Conservation (phyloP, 2,888 invertebrate genomes). For the Drosophila pseudotakahashii region DNA sequence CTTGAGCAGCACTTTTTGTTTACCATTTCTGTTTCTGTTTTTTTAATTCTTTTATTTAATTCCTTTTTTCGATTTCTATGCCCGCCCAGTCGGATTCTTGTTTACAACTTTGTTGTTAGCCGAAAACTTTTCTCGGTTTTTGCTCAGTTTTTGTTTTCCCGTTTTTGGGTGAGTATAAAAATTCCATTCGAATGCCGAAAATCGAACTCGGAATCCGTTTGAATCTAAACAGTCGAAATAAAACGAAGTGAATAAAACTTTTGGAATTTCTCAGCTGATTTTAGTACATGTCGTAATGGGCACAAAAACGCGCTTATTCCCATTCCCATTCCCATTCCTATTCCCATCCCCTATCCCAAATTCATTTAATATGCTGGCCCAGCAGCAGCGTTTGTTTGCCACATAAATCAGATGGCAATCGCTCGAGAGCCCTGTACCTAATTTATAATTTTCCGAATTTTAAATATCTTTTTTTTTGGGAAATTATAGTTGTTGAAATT, state of each 20-base stretch:
- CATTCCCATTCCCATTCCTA: background rate
- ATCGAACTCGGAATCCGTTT: conserved; percentile 5
- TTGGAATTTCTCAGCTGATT: conserved; percentile 62
- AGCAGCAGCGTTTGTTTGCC: background rate
- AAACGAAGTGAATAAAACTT: conserved; percentile 62
- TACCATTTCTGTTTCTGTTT: conserved; percentile 31
- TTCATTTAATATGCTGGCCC: background rate
- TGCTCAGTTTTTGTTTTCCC: conserved; percentile 9
- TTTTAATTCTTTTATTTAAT: conserved; percentile 9
- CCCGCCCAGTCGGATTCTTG: conserved; percentile 24
- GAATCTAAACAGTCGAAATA: conserved; percentile 41
- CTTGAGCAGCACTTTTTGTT: conserved; percentile 26
- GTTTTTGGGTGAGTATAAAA: conserved; percentile 33
- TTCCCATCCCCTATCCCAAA: background rate
- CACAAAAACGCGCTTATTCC: background rate
- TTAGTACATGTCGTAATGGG: conserved; percentile 29
- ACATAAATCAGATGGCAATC: conserved; percentile 4
- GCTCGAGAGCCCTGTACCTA: background rate
- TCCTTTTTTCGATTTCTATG: background rate
- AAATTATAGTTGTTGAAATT: no score
- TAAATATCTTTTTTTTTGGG: no score
- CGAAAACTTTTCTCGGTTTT: conserved; percentile 20
- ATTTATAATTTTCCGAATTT: background rate
- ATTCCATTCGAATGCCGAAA: conserved; percentile 26
- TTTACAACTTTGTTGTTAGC: conserved; percentile 44